Conservation (phyloP, 1,140 invertebrate species). For the Neodiprion lecontei region DNA sequence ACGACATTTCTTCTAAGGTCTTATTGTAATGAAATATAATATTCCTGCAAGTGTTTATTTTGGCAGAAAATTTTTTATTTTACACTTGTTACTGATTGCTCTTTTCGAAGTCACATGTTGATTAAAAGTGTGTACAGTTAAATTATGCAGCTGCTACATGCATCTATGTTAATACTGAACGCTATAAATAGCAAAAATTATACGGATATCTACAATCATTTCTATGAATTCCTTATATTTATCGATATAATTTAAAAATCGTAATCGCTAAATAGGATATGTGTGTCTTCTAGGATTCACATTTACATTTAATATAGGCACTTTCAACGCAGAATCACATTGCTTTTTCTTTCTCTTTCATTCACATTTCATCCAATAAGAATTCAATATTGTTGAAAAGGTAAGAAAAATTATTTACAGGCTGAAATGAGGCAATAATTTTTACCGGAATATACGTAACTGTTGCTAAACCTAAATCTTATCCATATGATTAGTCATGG, state of each 20-base stretch:
- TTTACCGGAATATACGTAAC: background rate
- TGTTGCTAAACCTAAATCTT: background rate
- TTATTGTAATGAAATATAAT: background rate
- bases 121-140: background rate
- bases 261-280: constrained; percentile 5
- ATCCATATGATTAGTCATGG: background rate
- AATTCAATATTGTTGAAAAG: background rate
- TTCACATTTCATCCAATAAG: background rate
- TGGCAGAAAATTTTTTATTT: too few species aligned
- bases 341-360: background rate
- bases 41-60: too few species aligned
- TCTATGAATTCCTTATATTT: background rate
- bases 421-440: background rate
- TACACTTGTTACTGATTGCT: background rate
- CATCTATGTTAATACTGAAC: constrained; percentile 5
- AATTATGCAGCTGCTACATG: background rate
- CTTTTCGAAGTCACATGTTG: background rate
- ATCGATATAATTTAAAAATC: background rate
- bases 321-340: background rate
- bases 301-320: background rate
- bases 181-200: background rate
- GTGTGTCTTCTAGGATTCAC: constrained; percentile 1
- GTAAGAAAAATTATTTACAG: background rate
- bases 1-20: background rate
- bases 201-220: background rate